Evolutionary conservation across 2,888 invertebrate species (phyloP), one percentile per base, ranked within the genome.

Genomic region (Melanargia galathea): DNA sequence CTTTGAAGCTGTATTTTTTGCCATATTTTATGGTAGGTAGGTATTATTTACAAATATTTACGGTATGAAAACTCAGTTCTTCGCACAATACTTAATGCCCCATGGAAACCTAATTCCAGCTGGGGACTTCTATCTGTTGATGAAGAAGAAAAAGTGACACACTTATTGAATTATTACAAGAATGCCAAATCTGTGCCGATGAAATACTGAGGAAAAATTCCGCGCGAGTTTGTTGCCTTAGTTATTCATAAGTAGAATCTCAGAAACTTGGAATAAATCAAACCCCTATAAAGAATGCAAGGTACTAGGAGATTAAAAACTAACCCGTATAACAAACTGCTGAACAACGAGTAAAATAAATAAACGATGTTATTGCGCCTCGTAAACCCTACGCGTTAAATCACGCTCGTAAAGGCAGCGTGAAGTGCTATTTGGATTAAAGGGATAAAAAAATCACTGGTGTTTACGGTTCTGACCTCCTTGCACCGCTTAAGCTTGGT

Each of bases 381-480:
- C 60, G 52, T 55, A 66, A 66, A 60, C 33, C 43, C 60, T 38
- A 33, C 22, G 38, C 52, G 30, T 58, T 66, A 63, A 63, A 63
- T 61, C 61, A 59, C 43, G 48, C 60, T 62, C 62, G 65, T 62
- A 65, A 65, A 60, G 43, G 40, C 48, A 58, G 33, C 18, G 38
- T 24, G 40, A 45, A 65, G 51, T 59, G 51, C 51, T 30, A 59
- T 26, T 33, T 38, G 66, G 65, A 69, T 68, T 65, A 69, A 49
- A 62, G 54, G 61, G 68, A 67, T 71, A 66, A 71, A 67, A n/a
- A 65, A 64, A 66, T 66, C 48, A 22, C 38, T 59, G 33, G 38
- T 26, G 46, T 38, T 65, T 66, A 26, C 51, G 20, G 16, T 11
- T 51, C 33, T 51, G 33, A 33, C 33, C 30, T 24, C 24, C 22